Percentiles rank a stretch among this genome's conserved stretches.
These are phyloP conservation scores for Armadillidium nasatum DNA, from an alignment of 1,140 invertebrate genomes.

Conservation along the genomic window DNA sequence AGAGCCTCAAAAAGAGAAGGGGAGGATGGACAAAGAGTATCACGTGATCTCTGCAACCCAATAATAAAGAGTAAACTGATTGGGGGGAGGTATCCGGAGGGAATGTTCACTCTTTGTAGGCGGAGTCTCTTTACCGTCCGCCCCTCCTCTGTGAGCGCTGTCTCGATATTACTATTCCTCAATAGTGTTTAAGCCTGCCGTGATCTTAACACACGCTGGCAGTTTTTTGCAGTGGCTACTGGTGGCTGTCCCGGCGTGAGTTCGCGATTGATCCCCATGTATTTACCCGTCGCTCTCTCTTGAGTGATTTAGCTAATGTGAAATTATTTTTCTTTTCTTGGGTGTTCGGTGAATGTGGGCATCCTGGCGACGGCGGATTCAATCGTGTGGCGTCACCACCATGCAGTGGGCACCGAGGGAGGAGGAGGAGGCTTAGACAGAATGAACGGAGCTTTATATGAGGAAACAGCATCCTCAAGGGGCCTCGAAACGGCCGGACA, in stretches of 20 bases:
- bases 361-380: constrained; percentile 41
- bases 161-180: not conserved
- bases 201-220: not conserved
- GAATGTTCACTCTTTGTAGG: not conserved
- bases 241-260: not conserved
- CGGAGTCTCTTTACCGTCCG: not conserved
- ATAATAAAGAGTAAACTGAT: constrained; percentile 6
- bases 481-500: constrained; percentile 48
- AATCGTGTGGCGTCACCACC: constrained; percentile 42
- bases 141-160: constrained; percentile 1
- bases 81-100: not conserved
- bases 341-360: not conserved
- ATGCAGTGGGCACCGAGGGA: constrained; percentile 41
- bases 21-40: not conserved
- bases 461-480: constrained; percentile 43
- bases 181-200: not conserved
- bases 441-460: constrained; percentile 47
- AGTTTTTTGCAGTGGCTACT: not conserved
- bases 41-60: not conserved
- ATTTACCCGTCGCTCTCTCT: not conserved
- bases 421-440: constrained; percentile 44
- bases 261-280: not conserved
- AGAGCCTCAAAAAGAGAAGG: not conserved
- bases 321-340: not conserved
- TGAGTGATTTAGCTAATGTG: constrained; percentile 1